These are phyloP conservation scores for Ectropis crepuscularia DNA, from an alignment of 2,888 invertebrate species.

Conservation along the genomic window DNA sequence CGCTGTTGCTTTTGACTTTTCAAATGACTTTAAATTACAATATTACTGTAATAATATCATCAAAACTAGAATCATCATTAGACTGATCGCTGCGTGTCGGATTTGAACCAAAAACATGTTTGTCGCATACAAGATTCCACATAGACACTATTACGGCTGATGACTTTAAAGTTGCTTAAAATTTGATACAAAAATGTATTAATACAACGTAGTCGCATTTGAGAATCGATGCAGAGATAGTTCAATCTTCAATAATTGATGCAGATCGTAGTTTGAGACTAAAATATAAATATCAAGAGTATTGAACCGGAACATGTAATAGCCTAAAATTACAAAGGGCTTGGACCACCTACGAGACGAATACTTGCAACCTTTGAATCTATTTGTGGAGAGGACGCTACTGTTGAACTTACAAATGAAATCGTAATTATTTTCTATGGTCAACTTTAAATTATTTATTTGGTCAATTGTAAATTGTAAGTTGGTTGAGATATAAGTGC, in stretches of 20 bases:
- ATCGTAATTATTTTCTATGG: no score
- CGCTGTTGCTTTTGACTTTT: background rate
- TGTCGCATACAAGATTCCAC: background rate
- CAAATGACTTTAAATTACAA: conserved; percentile 17
- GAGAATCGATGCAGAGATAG: background rate
- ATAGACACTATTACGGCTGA: no score
- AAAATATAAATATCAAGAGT: conserved; percentile 5
- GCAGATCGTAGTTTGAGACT: conserved; percentile 18
- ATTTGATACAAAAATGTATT: no score
- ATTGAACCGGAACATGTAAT: conserved; percentile 23
- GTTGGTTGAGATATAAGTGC: no score
- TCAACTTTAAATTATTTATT: no score
- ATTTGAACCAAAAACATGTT: conserved; percentile 4
- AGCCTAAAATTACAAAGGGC: conserved; percentile 30
- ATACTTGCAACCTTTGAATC: conserved; percentile 11
- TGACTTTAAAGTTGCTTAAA: no score
- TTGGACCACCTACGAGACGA: conserved; percentile 21
- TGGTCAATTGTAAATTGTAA: no score
- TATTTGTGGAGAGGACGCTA: background rate
- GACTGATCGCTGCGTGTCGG: conserved; percentile 11
- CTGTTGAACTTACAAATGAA: no score
- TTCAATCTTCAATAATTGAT: background rate
- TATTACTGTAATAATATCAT: conserved; percentile 21
- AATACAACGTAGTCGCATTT: background rate
- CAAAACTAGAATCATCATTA: conserved; percentile 13